phyloP scores from a whole-genome alignment of 2,797 vertebrate genomes.

The Sarcophilus harrisii region DNA sequence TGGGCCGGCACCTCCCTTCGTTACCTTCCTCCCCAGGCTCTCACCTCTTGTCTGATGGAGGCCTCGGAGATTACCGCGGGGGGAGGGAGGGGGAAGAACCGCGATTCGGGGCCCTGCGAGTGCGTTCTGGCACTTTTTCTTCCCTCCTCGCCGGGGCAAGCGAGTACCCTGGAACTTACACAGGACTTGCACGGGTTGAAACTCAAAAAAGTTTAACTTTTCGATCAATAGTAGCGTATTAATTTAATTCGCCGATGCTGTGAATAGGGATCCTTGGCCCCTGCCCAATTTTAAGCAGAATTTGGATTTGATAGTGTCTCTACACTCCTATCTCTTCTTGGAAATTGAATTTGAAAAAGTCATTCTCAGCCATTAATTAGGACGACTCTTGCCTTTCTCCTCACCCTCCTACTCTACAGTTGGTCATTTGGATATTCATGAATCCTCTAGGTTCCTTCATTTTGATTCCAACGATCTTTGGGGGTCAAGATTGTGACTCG shows the following conservation, averaged over 20 bases:
- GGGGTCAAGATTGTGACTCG: not conserved
- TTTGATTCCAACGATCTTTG: slow-evolving; percentile 52
- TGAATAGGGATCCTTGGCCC: not conserved
- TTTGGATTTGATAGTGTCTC: not conserved
- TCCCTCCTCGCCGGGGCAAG: not conserved
- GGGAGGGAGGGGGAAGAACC: not conserved
- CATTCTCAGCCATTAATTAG: not conserved
- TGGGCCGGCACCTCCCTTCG: not conserved
- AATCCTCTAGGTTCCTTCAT: not conserved
- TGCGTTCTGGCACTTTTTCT: not conserved
- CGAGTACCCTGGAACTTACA: not conserved
- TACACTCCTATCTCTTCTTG: not conserved
- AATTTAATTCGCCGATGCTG: slow-evolving; percentile 11
- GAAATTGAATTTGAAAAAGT: slow-evolving; percentile 30
- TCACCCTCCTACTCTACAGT: not conserved
- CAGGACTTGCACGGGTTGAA: not conserved
- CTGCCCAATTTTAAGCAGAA: not conserved
- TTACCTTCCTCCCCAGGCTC: not conserved
- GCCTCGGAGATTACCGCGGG: not conserved
- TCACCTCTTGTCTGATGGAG: not conserved
- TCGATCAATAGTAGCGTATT: not conserved
- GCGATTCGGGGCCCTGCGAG: not conserved
- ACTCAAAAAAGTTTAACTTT: slow-evolving; percentile 43
- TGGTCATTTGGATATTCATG: not conserved
- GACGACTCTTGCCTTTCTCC: slow-evolving; percentile 14